Conservation (phyloP, 2,888 invertebrate species). For the Parnassius smintheus region DNA sequence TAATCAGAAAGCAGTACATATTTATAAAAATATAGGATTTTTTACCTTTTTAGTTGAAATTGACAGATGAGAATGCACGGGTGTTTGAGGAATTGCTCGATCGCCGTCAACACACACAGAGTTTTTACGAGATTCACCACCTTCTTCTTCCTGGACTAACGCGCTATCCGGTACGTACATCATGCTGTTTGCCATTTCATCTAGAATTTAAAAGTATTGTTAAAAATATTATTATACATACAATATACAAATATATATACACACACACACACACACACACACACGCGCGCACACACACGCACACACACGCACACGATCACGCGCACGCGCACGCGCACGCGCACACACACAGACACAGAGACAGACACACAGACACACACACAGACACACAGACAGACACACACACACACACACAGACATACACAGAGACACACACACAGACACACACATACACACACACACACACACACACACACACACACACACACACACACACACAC, state of each 20-base stretch:
- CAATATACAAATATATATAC: no score
- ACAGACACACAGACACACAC: background rate
- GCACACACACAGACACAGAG: background rate
- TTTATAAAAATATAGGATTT: slow-evolving; percentile 1
- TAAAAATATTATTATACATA: no score
- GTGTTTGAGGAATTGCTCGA: slow-evolving; percentile 66
- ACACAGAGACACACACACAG: background rate
- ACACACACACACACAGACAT: background rate
- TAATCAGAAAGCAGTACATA: no score
- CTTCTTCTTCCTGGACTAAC: slow-evolving; percentile 91
- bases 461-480: background rate
- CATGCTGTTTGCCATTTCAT: slow-evolving; percentile 88
- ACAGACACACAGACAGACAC: background rate
- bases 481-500: background rate
- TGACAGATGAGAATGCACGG: slow-evolving; percentile 84
- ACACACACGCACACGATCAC: background rate
- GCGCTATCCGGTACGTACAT: slow-evolving; percentile 95
- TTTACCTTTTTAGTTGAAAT: slow-evolving; percentile 93
- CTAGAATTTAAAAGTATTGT: slow-evolving; percentile 37
- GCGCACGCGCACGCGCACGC: background rate
- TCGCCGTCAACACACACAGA: slow-evolving; percentile 71
- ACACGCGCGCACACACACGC: background rate
- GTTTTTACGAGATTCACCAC: slow-evolving; percentile 82
- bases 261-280: background rate
- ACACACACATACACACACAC: background rate